Conservation (phyloP, 2,888 invertebrate species). For the Amblyteles armatorius region DNA sequence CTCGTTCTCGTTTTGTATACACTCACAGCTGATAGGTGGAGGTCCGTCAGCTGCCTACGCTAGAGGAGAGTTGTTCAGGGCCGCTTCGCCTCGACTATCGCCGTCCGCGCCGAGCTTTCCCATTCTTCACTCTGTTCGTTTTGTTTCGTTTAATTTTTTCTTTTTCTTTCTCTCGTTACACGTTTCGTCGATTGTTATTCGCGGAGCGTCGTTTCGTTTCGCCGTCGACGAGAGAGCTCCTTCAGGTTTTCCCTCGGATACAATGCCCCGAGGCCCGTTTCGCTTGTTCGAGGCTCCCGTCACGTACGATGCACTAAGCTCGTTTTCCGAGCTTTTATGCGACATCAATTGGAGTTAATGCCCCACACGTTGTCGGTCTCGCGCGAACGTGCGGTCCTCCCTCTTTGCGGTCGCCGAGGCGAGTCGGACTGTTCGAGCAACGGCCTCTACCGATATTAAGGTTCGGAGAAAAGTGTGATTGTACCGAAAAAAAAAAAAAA, state of each 20-base stretch:
- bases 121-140: slow-evolving; percentile 4
- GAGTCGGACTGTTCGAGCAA: neutral
- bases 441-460: neutral
- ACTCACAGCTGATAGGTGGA: slow-evolving; percentile 82
- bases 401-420: slow-evolving; percentile 4
- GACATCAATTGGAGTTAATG: slow-evolving; percentile 67
- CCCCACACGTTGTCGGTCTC: slow-evolving; percentile 49
- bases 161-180: neutral
- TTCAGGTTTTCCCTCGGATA: neutral
- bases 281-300: slow-evolving; percentile 40
- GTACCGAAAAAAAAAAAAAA: neutral
- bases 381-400: slow-evolving; percentile 42
- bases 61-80: slow-evolving; percentile 70
- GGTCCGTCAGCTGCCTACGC: slow-evolving; percentile 79
- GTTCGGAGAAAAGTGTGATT: neutral
- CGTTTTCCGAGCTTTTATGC: slow-evolving; percentile 63
- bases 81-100: slow-evolving; percentile 70
- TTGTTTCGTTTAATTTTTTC: neutral
- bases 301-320: slow-evolving; percentile 47
- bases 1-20: slow-evolving; percentile 77
- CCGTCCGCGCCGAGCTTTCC: slow-evolving; percentile 24
- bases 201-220: slow-evolving; percentile 8
- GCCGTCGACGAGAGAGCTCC: slow-evolving; percentile 8
- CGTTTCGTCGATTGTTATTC: neutral
- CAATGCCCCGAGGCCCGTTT: slow-evolving; percentile 41